Conservation (phyloP, 53 echinoderm and acorn worm genomes). For the Actinopyga echinites region DNA sequence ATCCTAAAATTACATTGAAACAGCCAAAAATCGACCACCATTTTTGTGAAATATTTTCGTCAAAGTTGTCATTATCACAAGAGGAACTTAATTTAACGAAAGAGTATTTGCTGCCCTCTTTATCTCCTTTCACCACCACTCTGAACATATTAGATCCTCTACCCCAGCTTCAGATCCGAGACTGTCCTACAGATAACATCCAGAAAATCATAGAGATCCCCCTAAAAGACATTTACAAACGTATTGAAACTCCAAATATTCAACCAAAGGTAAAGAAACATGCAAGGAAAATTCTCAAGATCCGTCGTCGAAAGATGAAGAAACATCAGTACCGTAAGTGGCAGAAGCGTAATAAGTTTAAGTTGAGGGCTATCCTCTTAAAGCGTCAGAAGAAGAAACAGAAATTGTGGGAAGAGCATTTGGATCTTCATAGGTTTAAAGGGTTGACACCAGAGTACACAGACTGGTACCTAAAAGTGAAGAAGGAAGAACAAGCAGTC, state of each 20-base stretch:
- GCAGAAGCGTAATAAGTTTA: constrained; percentile 42
- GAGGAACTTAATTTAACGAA: constrained; percentile 13
- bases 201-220: constrained; percentile 12
- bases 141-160: constrained; percentile 9
- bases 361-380: neutral
- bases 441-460: constrained; percentile 24
- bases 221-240: neutral
- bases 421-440: constrained; percentile 8
- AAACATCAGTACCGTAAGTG: constrained; percentile 22
- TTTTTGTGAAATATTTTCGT: neutral
- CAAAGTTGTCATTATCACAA: constrained; percentile 4
- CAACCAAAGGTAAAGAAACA: neutral
- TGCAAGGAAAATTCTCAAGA: constrained; percentile 5
- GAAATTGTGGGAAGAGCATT: constrained; percentile 15
- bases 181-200: neutral
- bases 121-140: neutral
- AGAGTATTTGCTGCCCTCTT: constrained; percentile 30
- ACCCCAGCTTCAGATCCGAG: neutral
- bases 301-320: constrained; percentile 25
- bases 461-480: neutral
- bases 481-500: neutral
- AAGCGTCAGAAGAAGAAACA: constrained; percentile 31
- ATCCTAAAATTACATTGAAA: too few relatives aligned
- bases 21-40: neutral
- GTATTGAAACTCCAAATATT: neutral